A percentile compares a stretch with the other conserved stretches of the same genome.
These are phyloP conservation scores for Caenorhabditis latens DNA, from an alignment of 1,140 invertebrate species.

Conservation along the genomic window DNA sequence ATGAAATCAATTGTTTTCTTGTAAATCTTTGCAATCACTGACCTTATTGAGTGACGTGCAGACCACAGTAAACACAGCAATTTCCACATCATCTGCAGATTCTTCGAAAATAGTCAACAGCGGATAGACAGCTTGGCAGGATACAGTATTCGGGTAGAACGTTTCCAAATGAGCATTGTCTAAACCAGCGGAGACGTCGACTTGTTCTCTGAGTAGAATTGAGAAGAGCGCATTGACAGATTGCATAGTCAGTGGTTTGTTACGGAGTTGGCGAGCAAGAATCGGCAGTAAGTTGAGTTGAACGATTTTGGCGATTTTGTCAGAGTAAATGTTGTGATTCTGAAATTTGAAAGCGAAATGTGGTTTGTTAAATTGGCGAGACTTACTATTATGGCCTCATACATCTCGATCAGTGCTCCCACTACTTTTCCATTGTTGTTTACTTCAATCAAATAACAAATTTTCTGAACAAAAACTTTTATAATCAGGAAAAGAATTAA, in stretches of 20 bases:
- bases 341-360: background rate
- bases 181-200: slow-evolving; percentile 19
- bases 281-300: background rate
- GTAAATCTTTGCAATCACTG: background rate
- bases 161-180: slow-evolving; percentile 43
- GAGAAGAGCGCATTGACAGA: slow-evolving; percentile 31
- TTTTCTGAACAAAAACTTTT: background rate
- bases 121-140: slow-evolving; percentile 18
- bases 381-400: slow-evolving; percentile 27
- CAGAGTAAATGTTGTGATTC: slow-evolving; percentile 43
- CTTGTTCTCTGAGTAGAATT: slow-evolving; percentile 32
- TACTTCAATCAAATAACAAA: slow-evolving; percentile 17
- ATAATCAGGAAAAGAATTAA: too few relatives aligned
- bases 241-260: slow-evolving; percentile 31
- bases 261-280: background rate
- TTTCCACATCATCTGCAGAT: slow-evolving; percentile 38
- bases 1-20: background rate
- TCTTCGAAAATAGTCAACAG: slow-evolving; percentile 14
- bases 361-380: too few relatives aligned
- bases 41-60: slow-evolving; percentile 28
- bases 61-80: slow-evolving; percentile 7
- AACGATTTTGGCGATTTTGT: slow-evolving; percentile 42
- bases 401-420: slow-evolving; percentile 28
- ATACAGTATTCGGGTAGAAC: slow-evolving; percentile 5
- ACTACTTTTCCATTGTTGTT: slow-evolving; percentile 39